Evolutionary conservation across 2,888 invertebrate species (phyloP), one percentile per base, ranked within the genome.

Genomic region (Pseudanteris insignis): DNA sequence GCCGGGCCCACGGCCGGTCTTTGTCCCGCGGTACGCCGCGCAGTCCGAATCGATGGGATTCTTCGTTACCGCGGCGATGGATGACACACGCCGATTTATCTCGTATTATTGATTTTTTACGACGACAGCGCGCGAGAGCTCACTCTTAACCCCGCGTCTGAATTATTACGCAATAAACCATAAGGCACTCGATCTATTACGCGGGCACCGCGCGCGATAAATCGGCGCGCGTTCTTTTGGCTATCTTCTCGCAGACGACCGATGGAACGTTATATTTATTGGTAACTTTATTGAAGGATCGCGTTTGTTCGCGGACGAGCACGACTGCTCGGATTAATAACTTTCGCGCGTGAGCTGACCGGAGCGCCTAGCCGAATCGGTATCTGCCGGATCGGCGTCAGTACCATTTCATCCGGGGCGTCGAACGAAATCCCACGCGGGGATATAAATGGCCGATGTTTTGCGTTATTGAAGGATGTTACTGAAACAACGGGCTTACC

Each of bases 81-180:
- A 47, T 13, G 57, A 62, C 62, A 54, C 55, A 25, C 48, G 54
- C 53, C 58, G 63, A 53, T 63, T 63, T 63, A 63, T 63, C 50
- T 51, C 50, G 40, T 26, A 55, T 63, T 63, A 63, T 58, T 58
- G 63, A 63, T 40, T 58, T 63, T 63, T 55, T 58, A 57, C 43
- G 30, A 28, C 58, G 58, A 33, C 51, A 25, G 18, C 28, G 18
- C 13, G 44, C 51, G 46, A 26, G 34, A 50, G 26, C 33, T 40
- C 13, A 18, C 30, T 18, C 29, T 43, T 41, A 48, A 43, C 48
- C 44, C 28, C 34, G 37, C 58, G 48, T 21, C 46, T 54, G 59
- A 58, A 53, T 55, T 63, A 48, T 36, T 34, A 38, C 36, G 36
- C 53, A 55, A 55, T 55, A 55, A 54, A 55, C 30, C 43, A 21